Evolutionary conservation across 2,113 vertebrate genomes (phyloP).

Genomic region (Leucopsar rothschildi): DNA sequence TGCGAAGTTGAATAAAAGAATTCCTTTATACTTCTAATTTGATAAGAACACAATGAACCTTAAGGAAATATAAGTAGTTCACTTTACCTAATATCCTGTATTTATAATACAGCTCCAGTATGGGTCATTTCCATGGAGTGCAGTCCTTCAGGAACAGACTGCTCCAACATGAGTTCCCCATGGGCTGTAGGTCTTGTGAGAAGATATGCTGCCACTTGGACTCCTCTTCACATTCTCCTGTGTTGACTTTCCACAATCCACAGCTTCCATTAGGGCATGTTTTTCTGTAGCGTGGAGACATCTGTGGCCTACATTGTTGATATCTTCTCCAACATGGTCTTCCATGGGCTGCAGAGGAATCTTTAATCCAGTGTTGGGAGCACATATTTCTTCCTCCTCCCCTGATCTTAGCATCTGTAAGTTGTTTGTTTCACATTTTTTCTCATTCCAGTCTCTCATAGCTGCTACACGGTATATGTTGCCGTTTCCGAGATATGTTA

Average conservation of each 20-base stretch:
- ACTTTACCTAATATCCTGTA: neutral
- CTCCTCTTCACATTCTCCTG: neutral
- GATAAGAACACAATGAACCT: neutral
- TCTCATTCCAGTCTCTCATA: neutral
- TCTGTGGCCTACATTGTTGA: neutral
- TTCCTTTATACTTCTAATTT: neutral
- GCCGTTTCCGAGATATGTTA: neutral
- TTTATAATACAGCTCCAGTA: neutral
- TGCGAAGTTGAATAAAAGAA: neutral
- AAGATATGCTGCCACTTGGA: neutral
- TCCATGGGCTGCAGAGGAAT: neutral
- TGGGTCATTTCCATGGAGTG: neutral
- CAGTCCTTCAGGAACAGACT: neutral
- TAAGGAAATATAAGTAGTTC: neutral
- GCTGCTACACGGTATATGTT: neutral
- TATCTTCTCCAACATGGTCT: neutral
- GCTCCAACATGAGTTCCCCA: neutral
- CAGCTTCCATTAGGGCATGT: neutral
- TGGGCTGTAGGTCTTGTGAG: neutral
- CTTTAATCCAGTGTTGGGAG: fast-evolving
- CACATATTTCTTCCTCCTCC: neutral
- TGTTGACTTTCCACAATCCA: neutral
- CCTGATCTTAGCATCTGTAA: neutral
- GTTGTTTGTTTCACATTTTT: neutral
- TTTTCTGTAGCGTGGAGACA: fast-evolving